Base-by-base conservation (phyloP, 2,797 vertebrate genomes). In the Gobionotothen gibberifrons region DNA sequence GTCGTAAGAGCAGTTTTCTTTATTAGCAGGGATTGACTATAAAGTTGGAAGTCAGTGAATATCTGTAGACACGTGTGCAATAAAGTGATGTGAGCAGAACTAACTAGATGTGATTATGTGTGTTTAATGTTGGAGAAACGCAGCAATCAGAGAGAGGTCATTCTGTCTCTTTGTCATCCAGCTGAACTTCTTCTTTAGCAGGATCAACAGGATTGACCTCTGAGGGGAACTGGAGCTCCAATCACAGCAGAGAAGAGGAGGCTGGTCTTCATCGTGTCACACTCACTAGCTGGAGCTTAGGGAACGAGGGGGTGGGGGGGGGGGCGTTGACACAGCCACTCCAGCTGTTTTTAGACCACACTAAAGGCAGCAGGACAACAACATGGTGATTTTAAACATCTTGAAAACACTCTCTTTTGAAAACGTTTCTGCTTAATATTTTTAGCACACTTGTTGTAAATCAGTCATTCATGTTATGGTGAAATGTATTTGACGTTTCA, bases 311-410 rank as follows among this genome's bases (percentile, higher is more conserved):
- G 58, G 22, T 4, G 4, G 32, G 7, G 32, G 32, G 32, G 32
- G 8, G 32, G 32, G 78, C 85, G 83, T 72, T 89, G 91, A 91
- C 81, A 68, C 46, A 63, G 43, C 17, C 60, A 39, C 48, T 78
- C 65, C 87, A 91, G 87, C 90, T 89, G 89, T 76, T 82, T 63
- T 61, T 32, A 63, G 39, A 69, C 71, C 39, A 47, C 43, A 43
- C 21, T 21, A 5, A 67, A 53, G 63, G 55, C 66, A 63, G 56
- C 6, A 43, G 57, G 68, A 66, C 15, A 12, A 2, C 42, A 47
- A 2, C 42, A 47, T 26, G 26, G 26, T 26, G 4, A 5, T 68
- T 57, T 29, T 29, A 3, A 36, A 65, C 9, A 15, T 9, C 16
- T 21, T 8, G 9, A 51, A 75, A 39, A 54, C 42, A 7, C 8